A percentile compares a stretch with the other conserved stretches of the same genome.
These are phyloP conservation scores for Protaetia brevitarsis DNA, from an alignment of 1,140 invertebrate genomes.

Conservation along the genomic window DNA sequence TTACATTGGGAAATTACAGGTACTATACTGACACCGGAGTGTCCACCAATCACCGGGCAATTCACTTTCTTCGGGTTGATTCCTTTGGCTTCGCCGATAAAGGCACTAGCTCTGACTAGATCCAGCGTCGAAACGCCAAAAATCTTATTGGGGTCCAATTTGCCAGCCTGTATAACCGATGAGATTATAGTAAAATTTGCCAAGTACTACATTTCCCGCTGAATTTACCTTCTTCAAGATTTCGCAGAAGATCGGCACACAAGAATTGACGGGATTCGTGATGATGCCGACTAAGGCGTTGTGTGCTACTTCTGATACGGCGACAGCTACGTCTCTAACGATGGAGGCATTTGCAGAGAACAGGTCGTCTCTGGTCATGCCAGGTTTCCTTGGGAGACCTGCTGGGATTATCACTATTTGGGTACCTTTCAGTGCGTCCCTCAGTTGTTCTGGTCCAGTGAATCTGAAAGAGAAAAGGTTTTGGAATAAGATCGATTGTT, in stretches of 20 bases:
- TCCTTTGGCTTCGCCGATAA: background rate
- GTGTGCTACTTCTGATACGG: slow-evolving; percentile 57
- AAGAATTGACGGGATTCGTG: slow-evolving; percentile 65
- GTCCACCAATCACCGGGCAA: slow-evolving; percentile 69
- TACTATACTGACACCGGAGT: slow-evolving; percentile 66
- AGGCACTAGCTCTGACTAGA: slow-evolving; percentile 33
- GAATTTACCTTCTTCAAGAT: slow-evolving; percentile 61
- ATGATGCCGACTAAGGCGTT: slow-evolving; percentile 67
- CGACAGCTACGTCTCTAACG: slow-evolving; percentile 58
- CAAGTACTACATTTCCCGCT: too few relatives aligned
- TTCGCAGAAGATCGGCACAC: slow-evolving; percentile 68
- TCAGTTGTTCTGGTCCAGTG: slow-evolving; percentile 53
- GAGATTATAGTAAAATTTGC: too few relatives aligned
- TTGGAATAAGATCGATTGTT: too few relatives aligned
- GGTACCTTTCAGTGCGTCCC: slow-evolving; percentile 43
- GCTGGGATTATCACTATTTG: slow-evolving; percentile 67
- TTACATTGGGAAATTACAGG: slow-evolving; percentile 61
- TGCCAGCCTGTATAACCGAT: too few relatives aligned
- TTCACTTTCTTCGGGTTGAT: slow-evolving; percentile 57
- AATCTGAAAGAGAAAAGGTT: too few relatives aligned
- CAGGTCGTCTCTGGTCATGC: slow-evolving; percentile 56
- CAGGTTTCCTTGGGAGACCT: slow-evolving; percentile 63
- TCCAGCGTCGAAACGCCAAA: slow-evolving; percentile 44
- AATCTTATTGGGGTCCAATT: slow-evolving; percentile 58
- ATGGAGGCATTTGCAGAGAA: slow-evolving; percentile 70